A percentile compares a stretch with the other conserved stretches of the same genome.
Evolutionary conservation across 2,888 invertebrate genomes (phyloP).

Genomic region (Nomada ferruginata): DNA sequence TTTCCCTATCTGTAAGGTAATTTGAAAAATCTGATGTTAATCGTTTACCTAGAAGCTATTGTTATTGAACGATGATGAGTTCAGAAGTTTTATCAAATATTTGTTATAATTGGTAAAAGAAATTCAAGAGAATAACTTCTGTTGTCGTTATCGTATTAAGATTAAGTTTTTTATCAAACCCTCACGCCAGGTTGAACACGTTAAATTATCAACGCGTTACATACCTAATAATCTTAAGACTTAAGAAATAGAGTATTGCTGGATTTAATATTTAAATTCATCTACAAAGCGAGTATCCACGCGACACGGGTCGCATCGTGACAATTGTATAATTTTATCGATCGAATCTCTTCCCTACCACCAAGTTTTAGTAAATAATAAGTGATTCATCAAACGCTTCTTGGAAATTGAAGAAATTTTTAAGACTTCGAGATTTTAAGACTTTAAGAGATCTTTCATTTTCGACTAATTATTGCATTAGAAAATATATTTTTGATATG

Average conservation of each 20-base stretch:
- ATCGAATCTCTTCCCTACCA: not conserved
- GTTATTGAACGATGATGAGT: not conserved
- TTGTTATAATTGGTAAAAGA: not conserved
- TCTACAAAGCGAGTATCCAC: not conserved
- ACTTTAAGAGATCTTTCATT: not conserved
- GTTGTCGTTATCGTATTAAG: not conserved
- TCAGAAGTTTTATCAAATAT: not conserved
- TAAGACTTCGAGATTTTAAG: not conserved
- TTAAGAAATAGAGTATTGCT: constrained; percentile 29
- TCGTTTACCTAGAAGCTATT: constrained; percentile 13
- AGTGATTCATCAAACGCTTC: not conserved
- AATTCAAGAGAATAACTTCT: not conserved
- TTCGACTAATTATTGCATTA: constrained; percentile 10
- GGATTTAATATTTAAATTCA: constrained; percentile 13
- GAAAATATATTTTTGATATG: not conserved
- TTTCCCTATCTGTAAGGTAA: not conserved
- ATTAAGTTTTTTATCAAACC: constrained; percentile 23
- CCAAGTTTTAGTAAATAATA: not conserved
- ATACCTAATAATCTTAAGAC: constrained; percentile 17
- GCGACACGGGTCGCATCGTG: too few species aligned
- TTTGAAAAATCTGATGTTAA: constrained; percentile 1
- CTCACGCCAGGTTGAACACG: constrained; percentile 22
- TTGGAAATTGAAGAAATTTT: not conserved
- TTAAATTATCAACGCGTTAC: not conserved
- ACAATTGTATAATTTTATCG: not conserved